Evolutionary conservation across 2,888 invertebrate species (phyloP).

Genomic region (Chrysolina americana): DNA sequence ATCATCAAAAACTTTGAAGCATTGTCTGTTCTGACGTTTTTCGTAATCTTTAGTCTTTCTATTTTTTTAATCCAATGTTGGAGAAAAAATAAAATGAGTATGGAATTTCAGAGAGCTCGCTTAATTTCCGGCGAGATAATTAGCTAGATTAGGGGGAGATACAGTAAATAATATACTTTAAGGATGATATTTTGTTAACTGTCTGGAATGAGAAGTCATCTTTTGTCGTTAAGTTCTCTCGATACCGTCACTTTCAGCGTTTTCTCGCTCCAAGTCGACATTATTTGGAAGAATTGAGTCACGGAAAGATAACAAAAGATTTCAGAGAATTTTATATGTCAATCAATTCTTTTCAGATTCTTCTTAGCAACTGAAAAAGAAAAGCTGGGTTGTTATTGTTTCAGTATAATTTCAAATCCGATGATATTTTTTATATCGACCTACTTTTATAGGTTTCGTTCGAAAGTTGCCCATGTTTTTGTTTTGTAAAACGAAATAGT

Average conservation of each 20-base stretch:
- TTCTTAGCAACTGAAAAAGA: not conserved
- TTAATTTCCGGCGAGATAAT: conserved; percentile 30
- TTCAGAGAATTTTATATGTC: not conserved
- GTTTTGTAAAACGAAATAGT: no score
- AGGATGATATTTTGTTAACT: conserved; percentile 7
- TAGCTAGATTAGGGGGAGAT: conserved; percentile 20
- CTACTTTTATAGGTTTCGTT: no score
- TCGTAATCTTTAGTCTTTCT: not conserved
- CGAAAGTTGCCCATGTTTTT: no score
- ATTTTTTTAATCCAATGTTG: not conserved
- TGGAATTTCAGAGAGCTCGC: conserved; percentile 5
- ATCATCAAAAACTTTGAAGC: no score
- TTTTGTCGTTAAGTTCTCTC: not conserved
- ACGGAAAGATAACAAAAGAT: not conserved
- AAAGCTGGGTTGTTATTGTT: not conserved
- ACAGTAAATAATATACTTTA: conserved; percentile 25
- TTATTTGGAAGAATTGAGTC: conserved; percentile 7
- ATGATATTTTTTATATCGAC: no score
- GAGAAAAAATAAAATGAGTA: conserved; percentile 10
- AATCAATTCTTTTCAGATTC: not conserved
- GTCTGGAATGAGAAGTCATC: conserved; percentile 18
- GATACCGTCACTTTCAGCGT: conserved; percentile 3
- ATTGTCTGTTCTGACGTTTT: no score
- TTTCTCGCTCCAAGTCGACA: conserved; percentile 7
- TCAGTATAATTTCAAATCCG: no score